phyloP scores from a whole-genome alignment of 2,113 vertebrate genomes.

The Tragelaphus strepsiceros region DNA sequence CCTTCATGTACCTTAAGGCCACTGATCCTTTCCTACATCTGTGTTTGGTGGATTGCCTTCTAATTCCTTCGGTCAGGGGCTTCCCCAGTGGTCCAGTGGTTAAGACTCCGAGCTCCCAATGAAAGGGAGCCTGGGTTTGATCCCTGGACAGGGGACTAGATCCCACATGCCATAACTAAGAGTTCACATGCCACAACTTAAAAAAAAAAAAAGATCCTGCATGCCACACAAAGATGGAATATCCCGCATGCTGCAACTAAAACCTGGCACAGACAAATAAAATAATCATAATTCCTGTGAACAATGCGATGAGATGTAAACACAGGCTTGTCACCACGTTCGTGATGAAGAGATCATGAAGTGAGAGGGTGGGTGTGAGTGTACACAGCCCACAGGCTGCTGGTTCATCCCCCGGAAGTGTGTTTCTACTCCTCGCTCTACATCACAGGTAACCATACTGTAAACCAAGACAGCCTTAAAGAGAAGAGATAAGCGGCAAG shows the following conservation, averaged over 20 bases:
- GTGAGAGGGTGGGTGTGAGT: not conserved
- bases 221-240: not conserved
- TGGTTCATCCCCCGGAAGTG: not conserved
- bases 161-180: not conserved
- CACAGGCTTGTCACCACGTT: not conserved
- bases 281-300: not conserved
- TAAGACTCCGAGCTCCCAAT: not conserved
- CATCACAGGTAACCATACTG: not conserved
- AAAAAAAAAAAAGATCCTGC: not conserved
- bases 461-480: not conserved
- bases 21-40: not conserved
- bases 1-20: not conserved
- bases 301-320: not conserved
- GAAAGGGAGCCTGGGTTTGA: not conserved
- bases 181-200: not conserved
- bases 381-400: not conserved
- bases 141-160: not conserved
- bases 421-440: not conserved
- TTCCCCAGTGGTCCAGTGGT: not conserved
- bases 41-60: not conserved
- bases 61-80: not conserved
- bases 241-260: not conserved
- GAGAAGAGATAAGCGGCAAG: not conserved
- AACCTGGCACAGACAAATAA: not conserved
- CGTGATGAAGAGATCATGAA: not conserved